Evolutionary conservation across 2,888 invertebrate genomes (phyloP).

Genomic region (Phlogophora meticulosa): DNA sequence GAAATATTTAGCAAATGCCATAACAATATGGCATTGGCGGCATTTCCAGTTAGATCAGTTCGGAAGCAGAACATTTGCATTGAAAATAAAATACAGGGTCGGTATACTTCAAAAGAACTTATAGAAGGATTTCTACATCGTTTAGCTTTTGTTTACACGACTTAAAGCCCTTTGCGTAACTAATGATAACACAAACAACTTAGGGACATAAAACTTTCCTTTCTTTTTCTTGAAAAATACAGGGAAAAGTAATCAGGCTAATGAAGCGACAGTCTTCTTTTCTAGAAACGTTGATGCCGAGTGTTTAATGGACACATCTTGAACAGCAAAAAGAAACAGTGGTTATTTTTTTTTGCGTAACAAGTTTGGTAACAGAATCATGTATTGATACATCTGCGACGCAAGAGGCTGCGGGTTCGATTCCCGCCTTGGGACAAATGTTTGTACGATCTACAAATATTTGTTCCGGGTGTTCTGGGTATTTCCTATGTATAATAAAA

Average conservation of each 20-base stretch:
- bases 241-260: slow-evolving; percentile 41
- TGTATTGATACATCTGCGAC: too few species aligned
- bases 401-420: too few species aligned
- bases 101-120: slow-evolving; percentile 9
- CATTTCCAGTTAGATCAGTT: neutral
- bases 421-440: too few species aligned
- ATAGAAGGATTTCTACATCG: slow-evolving; percentile 5
- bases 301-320: slow-evolving; percentile 1
- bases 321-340: neutral
- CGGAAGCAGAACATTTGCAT: neutral
- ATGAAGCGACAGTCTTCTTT: slow-evolving; percentile 38
- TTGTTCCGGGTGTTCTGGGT: too few species aligned
- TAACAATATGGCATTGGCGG: neutral
- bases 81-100: slow-evolving; percentile 15
- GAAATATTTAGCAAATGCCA: too few species aligned
- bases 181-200: slow-evolving; percentile 49
- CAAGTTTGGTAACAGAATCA: too few species aligned
- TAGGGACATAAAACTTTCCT: slow-evolving; percentile 36
- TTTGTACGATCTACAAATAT: too few species aligned
- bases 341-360: neutral
- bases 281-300: slow-evolving; percentile 9
- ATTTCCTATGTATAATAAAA: too few species aligned
- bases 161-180: slow-evolving; percentile 21
- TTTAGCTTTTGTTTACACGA: slow-evolving; percentile 27
- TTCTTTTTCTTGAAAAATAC: slow-evolving; percentile 18